phyloP scores from a whole-genome alignment of 1,140 invertebrate species.

The Drosophila ananassae region DNA sequence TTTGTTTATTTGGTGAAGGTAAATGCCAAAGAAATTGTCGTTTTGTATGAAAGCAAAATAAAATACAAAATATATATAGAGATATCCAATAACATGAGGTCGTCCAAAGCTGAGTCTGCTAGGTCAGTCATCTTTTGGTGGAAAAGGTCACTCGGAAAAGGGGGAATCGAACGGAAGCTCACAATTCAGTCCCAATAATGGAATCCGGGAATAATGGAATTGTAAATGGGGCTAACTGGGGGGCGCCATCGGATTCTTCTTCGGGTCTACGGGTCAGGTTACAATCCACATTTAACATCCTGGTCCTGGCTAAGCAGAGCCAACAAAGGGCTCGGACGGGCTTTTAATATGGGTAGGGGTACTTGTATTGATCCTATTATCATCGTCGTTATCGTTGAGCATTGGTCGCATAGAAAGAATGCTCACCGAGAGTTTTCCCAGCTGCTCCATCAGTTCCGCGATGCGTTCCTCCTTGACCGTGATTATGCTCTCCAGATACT shows the following conservation, averaged over 20 bases:
- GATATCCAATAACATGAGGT: constrained; percentile 22
- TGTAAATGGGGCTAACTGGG: too few species aligned
- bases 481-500: constrained; percentile 85
- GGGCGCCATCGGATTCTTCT: too few species aligned
- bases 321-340: not conserved
- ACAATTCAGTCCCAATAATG: not conserved
- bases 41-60: constrained; percentile 8
- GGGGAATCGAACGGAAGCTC: constrained; percentile 5
- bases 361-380: constrained; percentile 20
- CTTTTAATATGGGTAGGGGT: constrained; percentile 7
- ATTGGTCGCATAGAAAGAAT: constrained; percentile 35
- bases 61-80: constrained; percentile 23
- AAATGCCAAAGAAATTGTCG: constrained; percentile 5
- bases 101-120: constrained; percentile 1
- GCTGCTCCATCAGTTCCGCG: constrained; percentile 82
- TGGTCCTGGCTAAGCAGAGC: not conserved
- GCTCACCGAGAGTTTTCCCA: constrained; percentile 56
- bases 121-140: not conserved
- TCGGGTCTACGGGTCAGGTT: not conserved
- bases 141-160: not conserved
- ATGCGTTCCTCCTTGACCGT: constrained; percentile 86
- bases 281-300: not conserved
- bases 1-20: constrained; percentile 21
- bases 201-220: not conserved
- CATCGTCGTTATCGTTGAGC: constrained; percentile 10